These are phyloP conservation scores for Ophion obscuratus DNA, from an alignment of 2,888 invertebrate species.

Conservation along the genomic window DNA sequence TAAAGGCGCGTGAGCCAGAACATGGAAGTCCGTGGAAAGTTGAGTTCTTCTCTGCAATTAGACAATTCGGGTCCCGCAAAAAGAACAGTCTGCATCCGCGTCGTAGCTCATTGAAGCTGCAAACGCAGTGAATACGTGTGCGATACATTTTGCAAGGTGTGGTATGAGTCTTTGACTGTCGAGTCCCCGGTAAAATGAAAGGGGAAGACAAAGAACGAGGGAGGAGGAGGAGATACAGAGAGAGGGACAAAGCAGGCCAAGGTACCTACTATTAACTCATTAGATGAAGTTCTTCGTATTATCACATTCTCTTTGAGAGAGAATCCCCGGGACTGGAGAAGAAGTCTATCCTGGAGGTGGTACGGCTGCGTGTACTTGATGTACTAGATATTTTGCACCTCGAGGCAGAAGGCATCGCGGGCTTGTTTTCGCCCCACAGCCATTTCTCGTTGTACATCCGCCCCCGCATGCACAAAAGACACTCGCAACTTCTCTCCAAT, in stretches of 20 bases:
- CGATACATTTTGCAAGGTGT: background rate
- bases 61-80: background rate
- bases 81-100: background rate
- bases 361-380: slow-evolving; percentile 1
- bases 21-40: background rate
- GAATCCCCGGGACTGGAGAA: slow-evolving; percentile 38
- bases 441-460: slow-evolving; percentile 14
- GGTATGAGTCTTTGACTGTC: slow-evolving; percentile 44
- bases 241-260: slow-evolving; percentile 59
- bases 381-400: slow-evolving; percentile 48
- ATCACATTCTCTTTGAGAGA: slow-evolving; percentile 82
- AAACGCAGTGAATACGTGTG: background rate
- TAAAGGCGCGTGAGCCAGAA: background rate
- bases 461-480: slow-evolving; percentile 1
- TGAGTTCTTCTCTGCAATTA: background rate
- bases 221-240: background rate
- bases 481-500: background rate
- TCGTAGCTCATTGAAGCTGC: background rate
- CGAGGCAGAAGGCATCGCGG: slow-evolving; percentile 69
- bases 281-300: slow-evolving; percentile 74
- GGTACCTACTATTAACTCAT: slow-evolving; percentile 82
- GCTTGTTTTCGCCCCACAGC: slow-evolving; percentile 20
- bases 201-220: slow-evolving; percentile 28
- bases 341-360: slow-evolving; percentile 10
- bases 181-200: slow-evolving; percentile 50